Evolutionary conservation across 23 tunicate genomes (phyloP), one percentile per base, ranked within the genome.

Genomic region (Clavelina lepadiformis): DNA sequence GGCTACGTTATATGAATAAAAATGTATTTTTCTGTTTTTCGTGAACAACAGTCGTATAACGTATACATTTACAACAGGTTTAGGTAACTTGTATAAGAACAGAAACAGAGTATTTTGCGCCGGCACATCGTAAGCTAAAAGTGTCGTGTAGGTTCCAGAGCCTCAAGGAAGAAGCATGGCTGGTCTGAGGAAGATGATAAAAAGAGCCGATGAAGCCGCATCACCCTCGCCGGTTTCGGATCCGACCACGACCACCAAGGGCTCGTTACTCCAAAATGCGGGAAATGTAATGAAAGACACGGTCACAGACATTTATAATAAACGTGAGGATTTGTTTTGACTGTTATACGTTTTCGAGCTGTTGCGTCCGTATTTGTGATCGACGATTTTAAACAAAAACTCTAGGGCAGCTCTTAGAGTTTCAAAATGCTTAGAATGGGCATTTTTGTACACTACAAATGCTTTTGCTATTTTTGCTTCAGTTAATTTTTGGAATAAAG

Each of bases 251-350:
- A 59, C 71, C 54, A 35, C 76, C 1, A 58, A 47, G 21, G 83
- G 65, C 33, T 53, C 91, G 1, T 38, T 26, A 1, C 63, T 18
- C 18, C 35, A 68, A 21, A 51, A 46, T 3, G 55, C 64, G 2
- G 83, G 34, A 19, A 71, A 86, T 49, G 69, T 86, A 15, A 49
- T 80, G 22, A 80, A 80, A 54, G 87, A 66, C 11, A 58, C 78
- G 6, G 56, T 86, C 18, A 70, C 78, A 68, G 51, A 78, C 62
- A 64, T 86, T 7, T 86, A 78, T 52, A 35, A 56, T n/a, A 78
- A 86, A 86, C 37, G 95, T 86, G 37, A 76, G 94, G 61, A 7
- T 13, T n/a, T 55, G 15, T 55, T 55, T 7, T 19, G 20, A 8
- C n/a, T 18, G 22, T 8, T 11, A 55, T 13, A 55, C 26, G 26